phyloP scores from a whole-genome alignment of 92 coral and sea anemone genomes.

The Heliopora coerulea region DNA sequence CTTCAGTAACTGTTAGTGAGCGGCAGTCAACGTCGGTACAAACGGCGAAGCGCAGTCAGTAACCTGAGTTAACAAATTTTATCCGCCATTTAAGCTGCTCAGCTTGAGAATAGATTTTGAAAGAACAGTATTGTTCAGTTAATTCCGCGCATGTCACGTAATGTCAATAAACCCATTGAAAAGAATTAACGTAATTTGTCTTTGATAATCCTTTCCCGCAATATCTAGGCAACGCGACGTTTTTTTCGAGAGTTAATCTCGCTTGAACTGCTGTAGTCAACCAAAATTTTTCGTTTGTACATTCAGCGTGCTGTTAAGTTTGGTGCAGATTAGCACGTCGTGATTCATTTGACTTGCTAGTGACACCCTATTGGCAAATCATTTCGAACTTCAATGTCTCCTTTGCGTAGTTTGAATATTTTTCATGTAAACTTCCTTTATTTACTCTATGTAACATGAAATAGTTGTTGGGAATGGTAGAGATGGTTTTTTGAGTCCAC shows the following conservation, averaged over 20 bases:
- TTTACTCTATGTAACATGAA: too few relatives aligned
- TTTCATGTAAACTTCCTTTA: too few relatives aligned
- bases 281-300: background rate
- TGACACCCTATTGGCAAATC: too few relatives aligned
- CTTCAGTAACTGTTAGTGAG: background rate
- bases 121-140: background rate
- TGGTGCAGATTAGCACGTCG: background rate
- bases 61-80: constrained; percentile 11
- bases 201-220: background rate
- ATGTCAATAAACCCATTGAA: constrained; percentile 28
- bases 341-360: background rate
- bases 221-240: constrained; percentile 2
- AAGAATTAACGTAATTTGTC: constrained; percentile 2
- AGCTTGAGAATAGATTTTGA: background rate
- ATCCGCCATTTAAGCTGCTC: constrained; percentile 11
- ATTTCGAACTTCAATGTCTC: too few relatives aligned
- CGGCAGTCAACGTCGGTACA: too few relatives aligned
- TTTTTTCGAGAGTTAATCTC: background rate
- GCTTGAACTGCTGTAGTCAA: background rate
- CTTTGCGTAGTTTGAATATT: too few relatives aligned
- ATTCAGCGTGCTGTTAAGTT: too few relatives aligned
- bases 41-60: background rate
- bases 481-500: too few relatives aligned
- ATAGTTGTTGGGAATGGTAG: too few relatives aligned
- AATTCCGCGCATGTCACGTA: background rate